A percentile compares a stretch with the other conserved stretches of the same genome.
Evolutionary conservation across 2,888 invertebrate genomes (phyloP).

Genomic region (Nezara viridula): DNA sequence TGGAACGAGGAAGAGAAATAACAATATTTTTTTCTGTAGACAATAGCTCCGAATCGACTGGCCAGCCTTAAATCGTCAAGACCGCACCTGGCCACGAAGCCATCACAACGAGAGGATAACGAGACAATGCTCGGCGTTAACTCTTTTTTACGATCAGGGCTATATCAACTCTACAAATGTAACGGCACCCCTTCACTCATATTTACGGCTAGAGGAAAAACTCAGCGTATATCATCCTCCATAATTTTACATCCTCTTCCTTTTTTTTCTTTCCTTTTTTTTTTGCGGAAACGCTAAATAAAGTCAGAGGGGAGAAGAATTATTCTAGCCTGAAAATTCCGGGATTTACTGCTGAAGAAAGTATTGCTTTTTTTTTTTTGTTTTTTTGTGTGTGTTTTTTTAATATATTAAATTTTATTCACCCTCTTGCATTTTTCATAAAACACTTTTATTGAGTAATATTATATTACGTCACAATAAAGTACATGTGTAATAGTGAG

Average conservation of each 20-base stretch:
- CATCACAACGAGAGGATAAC: conserved; percentile 23
- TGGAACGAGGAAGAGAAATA: background rate
- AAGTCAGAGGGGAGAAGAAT: background rate
- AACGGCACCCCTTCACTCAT: background rate
- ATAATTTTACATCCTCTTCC: background rate
- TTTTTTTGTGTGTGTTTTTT: too few relatives aligned
- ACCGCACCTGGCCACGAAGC: conserved; percentile 3
- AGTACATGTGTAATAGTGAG: too few relatives aligned
- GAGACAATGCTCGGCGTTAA: conserved; percentile 5
- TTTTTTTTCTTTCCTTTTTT: background rate
- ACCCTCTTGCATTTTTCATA: too few relatives aligned
- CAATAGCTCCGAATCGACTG: background rate
- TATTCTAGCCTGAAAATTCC: background rate
- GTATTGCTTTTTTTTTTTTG: too few relatives aligned
- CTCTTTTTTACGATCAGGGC: conserved; percentile 38
- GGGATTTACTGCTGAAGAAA: background rate
- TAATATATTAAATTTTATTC: too few relatives aligned
- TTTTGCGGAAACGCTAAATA: background rate
- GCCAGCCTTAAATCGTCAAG: background rate
- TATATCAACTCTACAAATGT: conserved; percentile 31
- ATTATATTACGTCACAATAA: too few relatives aligned
- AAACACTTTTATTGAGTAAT: too few relatives aligned
- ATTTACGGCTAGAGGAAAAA: conserved; percentile 28
- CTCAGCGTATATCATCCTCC: background rate
- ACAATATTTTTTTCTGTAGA: background rate